phyloP scores from a whole-genome alignment of 2,888 invertebrate species.

The Tenthredo scrophulariae region DNA sequence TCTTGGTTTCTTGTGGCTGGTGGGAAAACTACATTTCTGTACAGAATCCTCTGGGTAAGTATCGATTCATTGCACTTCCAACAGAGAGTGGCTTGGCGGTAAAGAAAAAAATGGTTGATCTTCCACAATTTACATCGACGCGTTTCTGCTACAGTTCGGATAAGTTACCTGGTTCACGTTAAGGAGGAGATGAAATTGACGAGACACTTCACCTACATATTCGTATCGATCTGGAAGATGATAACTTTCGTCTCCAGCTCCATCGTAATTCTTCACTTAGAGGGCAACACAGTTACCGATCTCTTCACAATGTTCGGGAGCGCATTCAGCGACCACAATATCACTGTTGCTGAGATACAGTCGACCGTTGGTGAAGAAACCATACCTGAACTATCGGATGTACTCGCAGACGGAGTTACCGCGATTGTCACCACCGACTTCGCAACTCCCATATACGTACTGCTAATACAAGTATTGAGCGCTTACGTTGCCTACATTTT shows the following conservation, averaged over 20 bases:
- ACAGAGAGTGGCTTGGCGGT: conserved; percentile 3
- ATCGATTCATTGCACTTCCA: conserved; percentile 1
- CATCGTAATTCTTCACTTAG: conserved; percentile 80
- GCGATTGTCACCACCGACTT: conserved; percentile 73
- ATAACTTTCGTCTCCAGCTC: conserved; percentile 85
- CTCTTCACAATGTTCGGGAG: conserved; percentile 66
- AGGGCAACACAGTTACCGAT: conserved; percentile 64
- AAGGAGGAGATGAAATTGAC: conserved; percentile 81
- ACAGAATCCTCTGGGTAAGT: conserved; percentile 70
- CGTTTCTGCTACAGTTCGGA: conserved; percentile 70
- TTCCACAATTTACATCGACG: conserved; percentile 38
- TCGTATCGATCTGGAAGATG: conserved; percentile 89
- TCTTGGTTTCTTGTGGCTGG: conserved; percentile 89
- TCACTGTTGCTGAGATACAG: conserved; percentile 66
- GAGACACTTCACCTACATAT: conserved; percentile 87
- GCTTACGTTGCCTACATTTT: conserved; percentile 85
- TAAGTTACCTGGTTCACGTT: conserved; percentile 77
- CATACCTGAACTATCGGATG: conserved; percentile 76
- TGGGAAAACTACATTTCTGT: conserved; percentile 89
- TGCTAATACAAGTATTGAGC: conserved; percentile 83
- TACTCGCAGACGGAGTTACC: conserved; percentile 74
- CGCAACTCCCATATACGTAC: conserved; percentile 81
- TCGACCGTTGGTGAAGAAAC: conserved; percentile 66
- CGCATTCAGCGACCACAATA: conserved; percentile 65
- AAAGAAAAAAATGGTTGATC: conserved; percentile 14